Conservation (phyloP, 1,140 invertebrate genomes). For the Sitobion miscanthi region DNA sequence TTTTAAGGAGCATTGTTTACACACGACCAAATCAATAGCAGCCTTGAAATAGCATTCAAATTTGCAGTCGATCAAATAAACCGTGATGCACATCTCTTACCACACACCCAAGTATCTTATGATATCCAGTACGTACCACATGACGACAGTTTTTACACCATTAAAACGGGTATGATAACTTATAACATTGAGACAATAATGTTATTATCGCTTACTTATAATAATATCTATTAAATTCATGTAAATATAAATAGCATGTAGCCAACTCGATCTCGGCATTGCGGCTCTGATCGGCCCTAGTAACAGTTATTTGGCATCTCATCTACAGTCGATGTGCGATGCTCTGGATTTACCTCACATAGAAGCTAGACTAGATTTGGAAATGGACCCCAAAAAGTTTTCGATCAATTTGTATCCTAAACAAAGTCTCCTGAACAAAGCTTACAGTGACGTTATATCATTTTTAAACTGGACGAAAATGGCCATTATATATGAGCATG, state of each 20-base stretch:
- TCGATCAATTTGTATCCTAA: constrained; percentile 76
- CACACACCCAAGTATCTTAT: constrained; percentile 71
- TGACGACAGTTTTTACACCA: constrained; percentile 73
- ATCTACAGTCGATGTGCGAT: constrained; percentile 75
- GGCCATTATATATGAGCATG: constrained; percentile 76
- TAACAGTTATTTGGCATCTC: constrained; percentile 69
- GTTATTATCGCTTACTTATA: background rate
- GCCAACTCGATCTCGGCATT: constrained; percentile 70
- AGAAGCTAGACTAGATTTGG: constrained; percentile 70
- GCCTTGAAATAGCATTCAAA: constrained; percentile 72
- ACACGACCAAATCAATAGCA: constrained; percentile 71
- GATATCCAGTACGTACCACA: constrained; percentile 73
- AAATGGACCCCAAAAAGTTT: constrained; percentile 66
- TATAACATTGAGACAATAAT: background rate
- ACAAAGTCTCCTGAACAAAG: constrained; percentile 70
- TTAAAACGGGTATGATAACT: constrained; percentile 69
- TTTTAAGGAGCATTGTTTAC: constrained; percentile 70
- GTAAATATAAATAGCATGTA: constrained; percentile 66
- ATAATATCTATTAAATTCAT: background rate
- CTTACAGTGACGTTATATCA: constrained; percentile 72
- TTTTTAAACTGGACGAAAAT: constrained; percentile 77
- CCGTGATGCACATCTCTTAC: constrained; percentile 69
- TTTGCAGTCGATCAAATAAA: constrained; percentile 75
- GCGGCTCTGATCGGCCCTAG: constrained; percentile 73
- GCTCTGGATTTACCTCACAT: constrained; percentile 76